Percentiles rank a stretch among this genome's conserved stretches.
phyloP scores from a whole-genome alignment of 2,888 invertebrate species.

The Chloroclystis v-ata region DNA sequence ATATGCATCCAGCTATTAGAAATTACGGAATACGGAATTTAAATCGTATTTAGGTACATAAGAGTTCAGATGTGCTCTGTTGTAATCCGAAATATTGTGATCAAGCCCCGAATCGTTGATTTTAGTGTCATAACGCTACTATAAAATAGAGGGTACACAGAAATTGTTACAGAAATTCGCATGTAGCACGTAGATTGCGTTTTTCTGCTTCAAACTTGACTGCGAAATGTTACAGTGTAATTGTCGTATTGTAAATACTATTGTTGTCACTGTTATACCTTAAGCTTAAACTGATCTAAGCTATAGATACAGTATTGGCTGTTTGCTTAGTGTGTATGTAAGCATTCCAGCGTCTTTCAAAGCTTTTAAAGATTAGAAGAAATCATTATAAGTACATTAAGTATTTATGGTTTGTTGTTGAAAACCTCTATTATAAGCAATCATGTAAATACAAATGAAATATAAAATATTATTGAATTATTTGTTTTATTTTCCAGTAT shows the following conservation, averaged over 20 bases:
- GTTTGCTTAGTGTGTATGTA: slow-evolving; percentile 48
- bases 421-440: slow-evolving; percentile 59
- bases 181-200: not conserved
- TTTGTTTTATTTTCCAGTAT: slow-evolving; percentile 21
- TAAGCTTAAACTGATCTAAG: slow-evolving; percentile 30
- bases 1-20: no score
- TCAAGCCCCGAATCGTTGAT: no score
- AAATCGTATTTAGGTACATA: no score
- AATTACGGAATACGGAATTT: no score
- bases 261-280: slow-evolving; percentile 48
- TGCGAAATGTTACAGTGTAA: slow-evolving; percentile 63
- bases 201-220: slow-evolving; percentile 39
- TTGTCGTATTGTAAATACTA: slow-evolving; percentile 60
- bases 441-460: slow-evolving; percentile 75
- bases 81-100: no score
- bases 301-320: slow-evolving; percentile 29
- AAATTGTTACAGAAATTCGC: not conserved
- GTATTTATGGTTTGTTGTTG: slow-evolving; percentile 65
- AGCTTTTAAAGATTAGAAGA: slow-evolving; percentile 43
- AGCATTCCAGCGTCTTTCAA: slow-evolving; percentile 65
- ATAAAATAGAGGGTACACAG: no score
- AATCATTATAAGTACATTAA: slow-evolving; percentile 65
- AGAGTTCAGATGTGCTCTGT: no score
- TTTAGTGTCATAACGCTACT: no score
- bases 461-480: slow-evolving; percentile 61